These are phyloP conservation scores for Hystrix brachyura DNA, from an alignment of 2,113 vertebrate genomes.

Conservation along the genomic window DNA sequence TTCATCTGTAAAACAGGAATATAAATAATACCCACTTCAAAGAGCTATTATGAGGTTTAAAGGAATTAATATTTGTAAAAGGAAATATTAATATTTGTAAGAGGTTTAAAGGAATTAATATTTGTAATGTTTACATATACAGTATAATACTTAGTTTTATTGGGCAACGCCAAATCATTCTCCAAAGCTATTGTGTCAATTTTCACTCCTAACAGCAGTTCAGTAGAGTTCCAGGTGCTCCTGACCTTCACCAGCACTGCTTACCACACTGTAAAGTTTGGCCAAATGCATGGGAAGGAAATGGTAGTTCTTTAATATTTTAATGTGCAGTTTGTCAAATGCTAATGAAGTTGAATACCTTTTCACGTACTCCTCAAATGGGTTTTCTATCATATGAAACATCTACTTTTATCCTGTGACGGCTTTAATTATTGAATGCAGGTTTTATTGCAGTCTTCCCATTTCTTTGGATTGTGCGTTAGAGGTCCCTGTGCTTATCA, in stretches of 20 bases:
- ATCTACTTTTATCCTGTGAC: background rate
- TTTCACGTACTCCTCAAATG: background rate
- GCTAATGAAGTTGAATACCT: background rate
- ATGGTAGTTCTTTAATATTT: slow-evolving; percentile 11
- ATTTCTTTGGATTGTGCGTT: background rate
- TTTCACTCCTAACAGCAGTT: background rate
- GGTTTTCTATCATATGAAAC: background rate
- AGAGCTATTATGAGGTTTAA: background rate
- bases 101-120: background rate
- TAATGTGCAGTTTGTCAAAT: background rate
- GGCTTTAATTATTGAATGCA: background rate
- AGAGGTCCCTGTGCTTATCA: background rate
- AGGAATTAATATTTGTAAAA: background rate
- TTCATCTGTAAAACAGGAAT: background rate
- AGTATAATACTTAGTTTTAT: background rate
- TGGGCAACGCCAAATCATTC: background rate
- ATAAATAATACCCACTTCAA: background rate
- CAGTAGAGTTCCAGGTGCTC: background rate
- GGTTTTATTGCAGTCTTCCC: background rate
- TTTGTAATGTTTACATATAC: background rate
- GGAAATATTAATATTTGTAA: background rate
- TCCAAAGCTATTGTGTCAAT: background rate
- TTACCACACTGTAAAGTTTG: background rate
- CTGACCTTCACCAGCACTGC: background rate
- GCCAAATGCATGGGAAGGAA: background rate